These are phyloP conservation scores for Labeo calbasu DNA, from an alignment of 2,797 vertebrate species.

Conservation along the genomic window DNA sequence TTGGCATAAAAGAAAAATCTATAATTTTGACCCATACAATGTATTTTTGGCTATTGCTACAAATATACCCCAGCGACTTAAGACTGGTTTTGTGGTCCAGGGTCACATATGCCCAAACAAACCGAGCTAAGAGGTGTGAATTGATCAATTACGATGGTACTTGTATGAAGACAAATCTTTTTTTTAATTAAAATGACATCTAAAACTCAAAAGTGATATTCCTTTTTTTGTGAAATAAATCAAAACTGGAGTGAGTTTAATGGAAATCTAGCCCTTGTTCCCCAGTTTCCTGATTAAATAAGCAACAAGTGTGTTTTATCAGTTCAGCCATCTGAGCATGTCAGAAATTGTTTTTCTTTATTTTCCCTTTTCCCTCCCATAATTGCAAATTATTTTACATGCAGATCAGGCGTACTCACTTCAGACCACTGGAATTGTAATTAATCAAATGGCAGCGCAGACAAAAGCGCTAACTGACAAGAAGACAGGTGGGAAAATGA, in stretches of 20 bases:
- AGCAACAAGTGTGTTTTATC: conserved; percentile 37
- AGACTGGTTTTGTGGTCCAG: no score
- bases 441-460: conserved; percentile 51
- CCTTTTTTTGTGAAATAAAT: conserved; percentile 17
- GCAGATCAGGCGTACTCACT: conserved; percentile 43
- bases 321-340: conserved; percentile 36
- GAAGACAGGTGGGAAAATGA: conserved; percentile 51
- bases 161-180: conserved; percentile 11
- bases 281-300: conserved; percentile 45
- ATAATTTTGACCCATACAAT: no score
- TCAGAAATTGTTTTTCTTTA: conserved; percentile 16
- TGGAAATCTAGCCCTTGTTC: conserved; percentile 29
- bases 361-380: not conserved
- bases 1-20: no score
- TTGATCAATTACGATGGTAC: not conserved
- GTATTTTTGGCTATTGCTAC: no score
- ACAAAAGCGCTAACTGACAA: conserved; percentile 53
- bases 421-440: conserved; percentile 51
- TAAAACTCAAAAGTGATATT: conserved; percentile 3
- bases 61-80: no score
- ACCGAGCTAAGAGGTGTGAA: no score
- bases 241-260: conserved; percentile 4
- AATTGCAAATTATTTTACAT: conserved; percentile 48
- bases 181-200: conserved; percentile 15
- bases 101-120: no score